Base-by-base conservation (phyloP, 1,140 invertebrate genomes). In the Drosophila guanche region DNA sequence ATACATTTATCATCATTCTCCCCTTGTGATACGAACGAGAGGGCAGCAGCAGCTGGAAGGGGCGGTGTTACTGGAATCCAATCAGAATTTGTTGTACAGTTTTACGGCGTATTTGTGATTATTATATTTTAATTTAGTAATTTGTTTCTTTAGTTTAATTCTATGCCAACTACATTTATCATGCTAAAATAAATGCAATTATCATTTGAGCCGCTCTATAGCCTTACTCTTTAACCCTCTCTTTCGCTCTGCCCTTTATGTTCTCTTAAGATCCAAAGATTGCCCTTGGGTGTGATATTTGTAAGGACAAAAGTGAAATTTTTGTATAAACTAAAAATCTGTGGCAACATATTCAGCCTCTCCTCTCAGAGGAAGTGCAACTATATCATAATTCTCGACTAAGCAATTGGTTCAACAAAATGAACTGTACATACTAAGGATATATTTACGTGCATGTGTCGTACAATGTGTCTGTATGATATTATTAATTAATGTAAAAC, bases 101-200 rank as follows among this genome's bases (percentile, higher is more conserved):
- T 50, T 53, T n/a, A 53, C 66, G 50, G 53, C 42, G 45, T 63
- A 59, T 71, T 62, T 79, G 62, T 85, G 76, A 79, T 85, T 65
- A 65, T 76, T 79, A 60, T 62, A 46, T 58, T 74, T 61, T 67
- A 76, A 60, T 80, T 76, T 80, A 76, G 67, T 76, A 59, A 55
- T 62, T 67, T 1, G 16, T 20, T 42, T 60, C 76, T 84, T 79
- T 85, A 73, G 52, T 73, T 85, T 51, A 71, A 69, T 56, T 67
- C 50, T 53, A 56, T 50, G 68, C 56, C 10, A 20, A 54, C 51
- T 54, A 62, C 50, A 71, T 73, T 75, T 62, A 45, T 62, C 29
- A 78, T 46, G 76, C 76, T 71, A 72, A 85, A 84, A 84, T 70
- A 85, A 79, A 83, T 59, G 61, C 57, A 63, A 85, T 67, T 71